Base-by-base conservation (phyloP, 2,888 invertebrate species). In the Diaphora mendica region DNA sequence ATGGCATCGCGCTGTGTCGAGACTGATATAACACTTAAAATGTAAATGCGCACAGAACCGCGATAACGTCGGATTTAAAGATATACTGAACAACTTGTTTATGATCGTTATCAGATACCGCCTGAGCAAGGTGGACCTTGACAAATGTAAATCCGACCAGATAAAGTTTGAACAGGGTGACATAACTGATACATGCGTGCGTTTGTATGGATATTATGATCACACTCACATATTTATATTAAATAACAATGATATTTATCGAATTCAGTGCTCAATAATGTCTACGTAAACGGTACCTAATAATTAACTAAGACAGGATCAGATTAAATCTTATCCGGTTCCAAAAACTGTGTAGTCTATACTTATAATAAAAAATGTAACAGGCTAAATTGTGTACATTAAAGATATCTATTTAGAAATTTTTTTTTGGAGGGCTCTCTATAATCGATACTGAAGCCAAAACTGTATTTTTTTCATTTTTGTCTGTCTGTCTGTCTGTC, bases 81-180 rank as follows among this genome's bases (percentile, higher is more conserved):
- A 69, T 69, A 35, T n/a, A 39, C 26, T 39, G 8, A 26, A 69
- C 68, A 69, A 69, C 39, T 69, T 69, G 55, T 55, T 69, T 20
- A 55, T 69, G n/a, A 15, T 17, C 23, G n/a, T 35, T 35, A 51
- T 68, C 68, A 23, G 68, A 35, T 51, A 51, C 8, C 44, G 15
- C 39, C 35, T 35, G n/a, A 68, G 26, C 51, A 55, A 59, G 55
- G 55, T 55, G 35, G 55, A 51, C 35, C 39, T n/a, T 55, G 26
- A n/a, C 55, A 55, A 35, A 39, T 55, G 68, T 39, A 69, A 68
- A 35, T 39, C n/a, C 23, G 39, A 69, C 39, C 39, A 59, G 23
- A 35, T 26, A 35, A 11, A 17, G 39, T 39, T 69, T 39, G 55
- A 35, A n/a, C n/a, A 48, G 23, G 0, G n/a, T 55, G 23, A 55